These are phyloP conservation scores for Palythoa grandis DNA, from an alignment of 92 coral and sea anemone genomes.

Conservation along the genomic window DNA sequence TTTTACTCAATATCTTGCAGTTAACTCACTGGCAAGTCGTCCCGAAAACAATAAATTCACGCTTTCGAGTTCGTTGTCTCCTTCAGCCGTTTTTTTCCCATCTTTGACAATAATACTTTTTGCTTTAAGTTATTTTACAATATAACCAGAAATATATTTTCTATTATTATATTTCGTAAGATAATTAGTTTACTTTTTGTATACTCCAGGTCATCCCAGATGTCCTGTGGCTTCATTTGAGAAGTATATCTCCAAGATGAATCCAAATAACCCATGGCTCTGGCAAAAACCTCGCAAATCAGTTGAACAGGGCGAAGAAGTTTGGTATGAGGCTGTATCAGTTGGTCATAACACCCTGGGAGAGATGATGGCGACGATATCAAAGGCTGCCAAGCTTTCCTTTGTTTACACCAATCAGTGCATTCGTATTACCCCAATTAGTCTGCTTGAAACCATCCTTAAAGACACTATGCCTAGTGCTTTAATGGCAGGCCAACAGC, in stretches of 20 bases:
- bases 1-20: too few relatives aligned
- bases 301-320: slow-evolving; percentile 46
- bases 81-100: too few relatives aligned
- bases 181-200: too few relatives aligned
- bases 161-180: not conserved
- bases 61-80: too few relatives aligned
- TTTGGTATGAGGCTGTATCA: slow-evolving; percentile 65
- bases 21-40: too few relatives aligned
- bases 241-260: slow-evolving; percentile 52
- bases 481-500: slow-evolving; percentile 23
- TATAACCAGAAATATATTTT: too few relatives aligned
- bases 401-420: slow-evolving; percentile 84
- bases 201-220: slow-evolving; percentile 55
- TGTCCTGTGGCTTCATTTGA: slow-evolving; percentile 57
- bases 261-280: slow-evolving; percentile 60
- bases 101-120: too few relatives aligned
- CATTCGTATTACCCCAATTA: slow-evolving; percentile 73
- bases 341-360: slow-evolving; percentile 88
- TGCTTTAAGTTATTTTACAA: too few relatives aligned
- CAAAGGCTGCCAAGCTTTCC: slow-evolving; percentile 79
- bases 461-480: slow-evolving; percentile 27
- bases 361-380: slow-evolving; percentile 86
- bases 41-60: too few relatives aligned
- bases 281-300: slow-evolving; percentile 60
- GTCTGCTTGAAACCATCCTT: slow-evolving; percentile 44